Percentiles rank a stretch among this genome's conserved stretches.
Evolutionary conservation across 2,888 invertebrate species (phyloP).

Genomic region (Caenorhabditis japonica): DNA sequence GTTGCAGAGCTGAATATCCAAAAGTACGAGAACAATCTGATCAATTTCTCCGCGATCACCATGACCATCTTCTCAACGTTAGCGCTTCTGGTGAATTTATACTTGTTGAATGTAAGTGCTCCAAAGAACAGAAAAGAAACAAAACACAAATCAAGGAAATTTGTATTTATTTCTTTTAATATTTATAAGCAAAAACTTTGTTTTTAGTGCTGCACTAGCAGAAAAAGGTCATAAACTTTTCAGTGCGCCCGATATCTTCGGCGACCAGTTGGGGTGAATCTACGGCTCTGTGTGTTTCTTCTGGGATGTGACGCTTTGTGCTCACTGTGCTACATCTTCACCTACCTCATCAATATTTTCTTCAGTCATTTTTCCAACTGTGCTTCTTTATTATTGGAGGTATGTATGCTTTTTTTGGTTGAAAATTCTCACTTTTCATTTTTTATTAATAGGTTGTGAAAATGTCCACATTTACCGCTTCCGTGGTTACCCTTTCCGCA

Average conservation of each 20-base stretch:
- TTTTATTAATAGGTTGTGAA: constrained; percentile 74
- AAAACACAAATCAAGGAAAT: background rate
- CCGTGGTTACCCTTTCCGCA: constrained; percentile 82
- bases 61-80: constrained; percentile 63
- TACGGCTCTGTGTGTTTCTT: constrained; percentile 71
- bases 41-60: constrained; percentile 58
- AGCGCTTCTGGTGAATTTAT: constrained; percentile 71
- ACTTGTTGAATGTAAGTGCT: constrained; percentile 66
- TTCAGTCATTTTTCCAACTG: constrained; percentile 69
- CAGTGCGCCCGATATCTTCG: constrained; percentile 72
- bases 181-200: no score
- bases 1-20: constrained; percentile 4
- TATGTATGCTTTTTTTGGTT: constrained; percentile 15
- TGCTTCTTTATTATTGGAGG: constrained; percentile 69
- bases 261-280: constrained; percentile 72
- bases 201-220: no score
- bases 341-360: constrained; percentile 69
- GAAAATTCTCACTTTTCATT: no score
- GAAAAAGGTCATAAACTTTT: constrained; percentile 21
- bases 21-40: constrained; percentile 18
- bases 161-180: background rate
- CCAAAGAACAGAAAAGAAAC: background rate
- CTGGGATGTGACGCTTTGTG: constrained; percentile 72
- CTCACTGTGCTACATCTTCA: constrained; percentile 72
- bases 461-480: constrained; percentile 80